These are phyloP conservation scores for Harpagoxenus sublaevis DNA, from an alignment of 2,888 invertebrate species.

Conservation along the genomic window DNA sequence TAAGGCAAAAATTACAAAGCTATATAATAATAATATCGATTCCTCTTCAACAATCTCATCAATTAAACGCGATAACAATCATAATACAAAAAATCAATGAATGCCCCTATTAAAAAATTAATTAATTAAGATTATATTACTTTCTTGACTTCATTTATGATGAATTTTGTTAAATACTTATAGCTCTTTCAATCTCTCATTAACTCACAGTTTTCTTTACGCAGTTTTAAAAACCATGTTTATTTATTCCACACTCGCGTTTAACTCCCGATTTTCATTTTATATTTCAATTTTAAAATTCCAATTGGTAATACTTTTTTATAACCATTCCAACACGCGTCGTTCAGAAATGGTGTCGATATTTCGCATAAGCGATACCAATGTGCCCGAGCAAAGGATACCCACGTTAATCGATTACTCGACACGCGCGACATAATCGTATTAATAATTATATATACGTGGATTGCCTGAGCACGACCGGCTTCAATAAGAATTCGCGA, in stretches of 20 bases:
- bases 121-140: slow-evolving; percentile 22
- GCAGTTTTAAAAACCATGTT: slow-evolving; percentile 20
- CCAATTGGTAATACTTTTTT: slow-evolving; percentile 37
- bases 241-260: neutral
- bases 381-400: slow-evolving; percentile 17
- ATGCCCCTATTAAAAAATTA: slow-evolving; percentile 36
- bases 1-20: slow-evolving; percentile 31
- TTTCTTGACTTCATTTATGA: neutral
- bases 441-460: slow-evolving; percentile 18
- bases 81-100: slow-evolving; percentile 35
- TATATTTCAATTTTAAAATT: slow-evolving; percentile 30
- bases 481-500: slow-evolving; percentile 24
- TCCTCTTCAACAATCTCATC: slow-evolving; percentile 16
- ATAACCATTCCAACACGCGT: neutral
- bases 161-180: slow-evolving; percentile 35
- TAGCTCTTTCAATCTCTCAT: slow-evolving; percentile 1
- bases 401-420: slow-evolving; percentile 29
- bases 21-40: slow-evolving; percentile 39
- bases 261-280: slow-evolving; percentile 19
- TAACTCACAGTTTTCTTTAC: neutral
- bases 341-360: neutral
- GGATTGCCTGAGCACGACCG: slow-evolving; percentile 19
- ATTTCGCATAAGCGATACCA: slow-evolving; percentile 11
- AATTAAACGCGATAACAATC: slow-evolving; percentile 28
- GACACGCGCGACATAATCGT: slow-evolving; percentile 21